Evolutionary conservation across 2,113 vertebrate species (phyloP).

Genomic region (Microtus richardsoni): DNA sequence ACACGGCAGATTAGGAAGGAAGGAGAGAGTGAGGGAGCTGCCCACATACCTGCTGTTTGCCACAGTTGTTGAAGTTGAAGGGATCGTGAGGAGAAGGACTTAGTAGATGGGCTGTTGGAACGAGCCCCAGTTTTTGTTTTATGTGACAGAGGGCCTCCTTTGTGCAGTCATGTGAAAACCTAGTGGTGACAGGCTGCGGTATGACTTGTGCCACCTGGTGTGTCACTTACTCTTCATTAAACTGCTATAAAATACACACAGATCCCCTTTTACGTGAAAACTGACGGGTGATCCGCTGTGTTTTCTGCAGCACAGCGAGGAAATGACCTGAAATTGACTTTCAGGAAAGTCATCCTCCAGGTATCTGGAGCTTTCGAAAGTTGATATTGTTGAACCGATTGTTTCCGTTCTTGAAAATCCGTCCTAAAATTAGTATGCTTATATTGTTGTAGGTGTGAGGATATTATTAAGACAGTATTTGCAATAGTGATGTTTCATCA

Average conservation of each 20-base stretch:
- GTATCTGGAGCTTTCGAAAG: background rate
- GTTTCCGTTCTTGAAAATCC: constrained; percentile 25
- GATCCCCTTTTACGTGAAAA: background rate
- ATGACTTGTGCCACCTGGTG: background rate
- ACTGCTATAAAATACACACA: background rate
- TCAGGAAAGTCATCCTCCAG: background rate
- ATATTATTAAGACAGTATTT: constrained; percentile 12
- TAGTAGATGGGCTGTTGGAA: background rate
- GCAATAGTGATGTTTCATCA: background rate
- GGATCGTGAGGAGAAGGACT: background rate
- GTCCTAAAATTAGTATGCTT: background rate
- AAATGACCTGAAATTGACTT: constrained; percentile 35
- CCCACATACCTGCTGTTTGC: background rate
- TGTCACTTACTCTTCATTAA: background rate
- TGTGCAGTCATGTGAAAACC: background rate
- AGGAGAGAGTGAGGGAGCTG: background rate
- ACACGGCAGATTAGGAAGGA: background rate
- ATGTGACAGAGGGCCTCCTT: background rate
- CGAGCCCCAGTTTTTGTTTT: background rate
- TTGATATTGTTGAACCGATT: background rate
- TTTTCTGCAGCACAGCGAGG: background rate
- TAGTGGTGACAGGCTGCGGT: background rate
- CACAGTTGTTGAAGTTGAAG: background rate
- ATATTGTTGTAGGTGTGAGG: background rate
- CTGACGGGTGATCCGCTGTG: background rate